Evolutionary conservation across 2,113 vertebrate species (phyloP).

Genomic region (Orycteropus afer): DNA sequence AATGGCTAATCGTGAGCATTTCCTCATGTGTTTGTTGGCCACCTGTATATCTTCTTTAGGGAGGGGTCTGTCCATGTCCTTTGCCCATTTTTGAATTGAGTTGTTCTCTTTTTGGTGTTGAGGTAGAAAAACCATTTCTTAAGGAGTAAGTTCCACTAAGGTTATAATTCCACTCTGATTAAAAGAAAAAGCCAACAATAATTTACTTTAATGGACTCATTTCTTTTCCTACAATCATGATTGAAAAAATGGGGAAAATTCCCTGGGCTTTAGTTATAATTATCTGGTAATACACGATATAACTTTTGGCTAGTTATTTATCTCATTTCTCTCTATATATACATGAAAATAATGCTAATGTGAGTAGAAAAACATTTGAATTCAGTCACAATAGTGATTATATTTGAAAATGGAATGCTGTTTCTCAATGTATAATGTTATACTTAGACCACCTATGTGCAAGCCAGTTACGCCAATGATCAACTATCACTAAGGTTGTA

Average conservation of each 20-base stretch:
- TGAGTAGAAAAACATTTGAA: background rate
- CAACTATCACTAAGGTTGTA: background rate
- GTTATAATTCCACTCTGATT: background rate
- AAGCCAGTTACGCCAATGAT: background rate
- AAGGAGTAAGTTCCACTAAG: background rate
- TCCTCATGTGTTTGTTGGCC: no score
- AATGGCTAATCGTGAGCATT: no score
- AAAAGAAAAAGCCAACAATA: background rate
- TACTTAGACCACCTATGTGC: background rate
- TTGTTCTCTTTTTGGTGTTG: no score
- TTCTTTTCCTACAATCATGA: slow-evolving; percentile 6
- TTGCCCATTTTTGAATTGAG: background rate
- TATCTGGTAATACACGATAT: background rate
- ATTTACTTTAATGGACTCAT: slow-evolving; percentile 46
- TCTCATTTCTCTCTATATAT: background rate
- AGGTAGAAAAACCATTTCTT: background rate
- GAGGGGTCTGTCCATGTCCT: background rate
- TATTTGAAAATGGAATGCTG: background rate
- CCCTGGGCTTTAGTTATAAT: background rate
- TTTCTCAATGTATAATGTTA: slow-evolving; percentile 14
- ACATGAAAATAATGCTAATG: slow-evolving; percentile 15
- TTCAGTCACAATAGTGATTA: background rate
- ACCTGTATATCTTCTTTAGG: no score
- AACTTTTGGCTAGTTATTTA: slow-evolving; percentile 25
- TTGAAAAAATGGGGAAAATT: slow-evolving; percentile 18